These are phyloP conservation scores for Heliothis virescens DNA, from an alignment of 1,140 invertebrate genomes.

Conservation along the genomic window DNA sequence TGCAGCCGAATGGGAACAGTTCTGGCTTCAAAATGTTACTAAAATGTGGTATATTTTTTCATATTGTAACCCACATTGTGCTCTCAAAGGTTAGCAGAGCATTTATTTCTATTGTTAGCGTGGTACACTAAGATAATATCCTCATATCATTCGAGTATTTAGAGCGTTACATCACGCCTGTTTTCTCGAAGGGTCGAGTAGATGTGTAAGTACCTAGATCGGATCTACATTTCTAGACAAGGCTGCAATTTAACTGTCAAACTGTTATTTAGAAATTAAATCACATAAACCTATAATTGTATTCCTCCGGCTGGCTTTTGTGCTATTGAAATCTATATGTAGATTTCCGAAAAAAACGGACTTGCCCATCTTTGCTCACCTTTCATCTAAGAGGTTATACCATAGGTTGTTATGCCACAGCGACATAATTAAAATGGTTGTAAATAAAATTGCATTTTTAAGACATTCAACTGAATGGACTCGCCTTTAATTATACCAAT, in stretches of 20 bases:
- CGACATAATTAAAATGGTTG: no score
- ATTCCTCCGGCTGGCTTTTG: no score
- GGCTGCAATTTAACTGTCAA: no score
- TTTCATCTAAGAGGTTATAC: not conserved
- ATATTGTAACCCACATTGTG: not conserved
- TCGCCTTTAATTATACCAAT: slow-evolving; percentile 28
- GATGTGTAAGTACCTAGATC: no score
- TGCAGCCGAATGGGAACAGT: not conserved
- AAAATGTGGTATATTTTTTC: slow-evolving; percentile 6
- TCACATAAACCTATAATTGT: no score
- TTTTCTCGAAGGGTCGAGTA: no score
- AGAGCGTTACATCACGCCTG: not conserved
- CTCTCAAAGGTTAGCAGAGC: slow-evolving; percentile 22
- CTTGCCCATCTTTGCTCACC: no score
- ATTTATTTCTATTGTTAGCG: slow-evolving; percentile 15
- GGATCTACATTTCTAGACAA: no score
- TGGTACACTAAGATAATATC: not conserved
- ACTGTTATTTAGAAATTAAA: no score
- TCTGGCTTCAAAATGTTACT: not conserved
- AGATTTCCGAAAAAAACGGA: no score
- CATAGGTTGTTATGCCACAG: no score
- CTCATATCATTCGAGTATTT: not conserved
- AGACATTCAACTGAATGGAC: not conserved
- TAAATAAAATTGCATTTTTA: not conserved
- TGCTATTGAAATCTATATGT: no score